A percentile compares a stretch with the other conserved stretches of the same genome.
Evolutionary conservation across 2,113 vertebrate genomes (phyloP).

Genomic region (Daubentonia madagascariensis): DNA sequence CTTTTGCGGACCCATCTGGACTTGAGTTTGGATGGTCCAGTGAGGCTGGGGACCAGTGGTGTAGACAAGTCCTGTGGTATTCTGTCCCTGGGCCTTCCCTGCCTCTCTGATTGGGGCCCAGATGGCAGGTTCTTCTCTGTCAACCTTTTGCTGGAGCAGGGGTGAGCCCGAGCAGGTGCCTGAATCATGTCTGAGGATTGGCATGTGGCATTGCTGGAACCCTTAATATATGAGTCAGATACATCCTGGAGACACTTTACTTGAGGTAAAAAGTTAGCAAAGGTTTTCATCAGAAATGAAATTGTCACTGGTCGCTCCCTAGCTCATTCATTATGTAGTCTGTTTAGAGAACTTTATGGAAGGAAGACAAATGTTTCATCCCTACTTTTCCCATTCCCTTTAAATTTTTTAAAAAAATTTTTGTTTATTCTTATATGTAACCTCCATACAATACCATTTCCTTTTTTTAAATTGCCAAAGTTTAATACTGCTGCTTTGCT

Average conservation of each 20-base stretch:
- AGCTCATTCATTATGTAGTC: conserved; percentile 6
- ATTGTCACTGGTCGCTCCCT: neutral
- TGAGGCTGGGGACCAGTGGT: neutral
- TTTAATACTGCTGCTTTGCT: conserved; percentile 72
- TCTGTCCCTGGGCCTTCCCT: neutral
- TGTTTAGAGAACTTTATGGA: conserved; percentile 16
- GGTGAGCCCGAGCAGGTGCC: neutral
- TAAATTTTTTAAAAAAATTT: neutral
- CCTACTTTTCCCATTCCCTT: conserved; percentile 14
- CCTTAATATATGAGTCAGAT: neutral
- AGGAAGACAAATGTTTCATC: conserved; percentile 54
- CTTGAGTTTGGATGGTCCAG: neutral
- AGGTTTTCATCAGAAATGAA: conserved; percentile 35
- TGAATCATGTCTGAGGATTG: neutral
- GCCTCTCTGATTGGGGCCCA: neutral
- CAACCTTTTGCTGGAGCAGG: neutral
- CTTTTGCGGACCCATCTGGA: neutral
- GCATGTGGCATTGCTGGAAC: neutral
- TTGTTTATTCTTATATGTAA: neutral
- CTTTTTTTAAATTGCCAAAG: conserved; percentile 32
- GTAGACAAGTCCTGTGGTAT: neutral
- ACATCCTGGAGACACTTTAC: neutral
- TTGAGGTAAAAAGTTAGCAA: conserved; percentile 17
- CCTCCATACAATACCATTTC: neutral
- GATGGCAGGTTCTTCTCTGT: neutral